Conservation (phyloP, 2,113 vertebrate species). For the Misgurnus anguillicaudatus region DNA sequence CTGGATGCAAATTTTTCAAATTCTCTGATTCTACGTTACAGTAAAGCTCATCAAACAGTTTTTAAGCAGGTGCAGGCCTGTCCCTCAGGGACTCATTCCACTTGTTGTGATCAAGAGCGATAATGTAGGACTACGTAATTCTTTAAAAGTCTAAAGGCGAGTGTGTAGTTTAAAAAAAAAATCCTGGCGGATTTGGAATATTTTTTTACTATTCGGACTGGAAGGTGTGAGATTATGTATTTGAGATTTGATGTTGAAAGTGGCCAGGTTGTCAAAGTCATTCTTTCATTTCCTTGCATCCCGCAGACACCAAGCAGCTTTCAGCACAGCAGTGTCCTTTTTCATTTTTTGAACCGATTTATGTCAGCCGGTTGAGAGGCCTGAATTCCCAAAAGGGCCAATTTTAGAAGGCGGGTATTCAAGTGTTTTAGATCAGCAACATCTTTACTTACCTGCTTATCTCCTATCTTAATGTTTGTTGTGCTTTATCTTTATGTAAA, state of each 20-base stretch:
- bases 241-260: slow-evolving; percentile 28
- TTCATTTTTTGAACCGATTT: not conserved
- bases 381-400: slow-evolving; percentile 21
- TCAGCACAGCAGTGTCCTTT: slow-evolving; percentile 30
- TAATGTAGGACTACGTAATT: slow-evolving; percentile 19
- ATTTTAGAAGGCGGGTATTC: slow-evolving; percentile 1
- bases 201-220: not conserved
- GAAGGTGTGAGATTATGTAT: not conserved
- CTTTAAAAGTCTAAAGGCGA: not conserved
- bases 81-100: slow-evolving; percentile 20
- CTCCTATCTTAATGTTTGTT: not conserved
- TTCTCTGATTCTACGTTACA: slow-evolving; percentile 57
- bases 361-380: slow-evolving; percentile 11
- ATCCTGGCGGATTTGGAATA: not conserved
- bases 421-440: slow-evolving; percentile 2
- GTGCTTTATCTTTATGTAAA: not conserved
- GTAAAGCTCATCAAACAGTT: slow-evolving; percentile 51
- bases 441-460: not conserved
- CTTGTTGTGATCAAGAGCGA: slow-evolving; percentile 33
- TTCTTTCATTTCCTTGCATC: slow-evolving; percentile 31
- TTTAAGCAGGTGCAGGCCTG: slow-evolving; percentile 53
- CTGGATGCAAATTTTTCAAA: slow-evolving; percentile 54
- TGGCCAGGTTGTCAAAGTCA: slow-evolving; percentile 29
- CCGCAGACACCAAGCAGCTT: slow-evolving; percentile 18
- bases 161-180: slow-evolving; percentile 12